Evolutionary conservation across 2,888 invertebrate species (phyloP).

Genomic region (Hypomecis atomaria): DNA sequence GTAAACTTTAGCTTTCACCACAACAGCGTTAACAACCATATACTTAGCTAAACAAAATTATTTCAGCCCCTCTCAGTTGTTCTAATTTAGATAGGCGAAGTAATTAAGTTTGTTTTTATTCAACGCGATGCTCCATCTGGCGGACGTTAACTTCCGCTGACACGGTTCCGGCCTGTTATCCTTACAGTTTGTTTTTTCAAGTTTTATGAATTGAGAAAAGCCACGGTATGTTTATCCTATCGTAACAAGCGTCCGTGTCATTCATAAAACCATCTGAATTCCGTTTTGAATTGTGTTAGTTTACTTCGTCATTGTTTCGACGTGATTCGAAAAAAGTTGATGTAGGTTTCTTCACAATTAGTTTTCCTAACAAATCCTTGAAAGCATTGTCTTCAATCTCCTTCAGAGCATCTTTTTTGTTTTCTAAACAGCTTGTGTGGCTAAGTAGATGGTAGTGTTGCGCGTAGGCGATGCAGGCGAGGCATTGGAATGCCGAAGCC

Average conservation of each 20-base stretch:
- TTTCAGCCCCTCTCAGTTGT: conserved; percentile 12
- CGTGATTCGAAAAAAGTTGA: background rate
- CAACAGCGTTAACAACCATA: too few relatives aligned
- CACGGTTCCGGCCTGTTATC: conserved; percentile 75
- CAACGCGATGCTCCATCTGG: conserved; percentile 71
- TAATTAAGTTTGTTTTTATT: conserved; percentile 41
- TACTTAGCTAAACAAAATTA: background rate
- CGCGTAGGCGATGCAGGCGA: conserved; percentile 81
- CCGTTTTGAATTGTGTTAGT: background rate
- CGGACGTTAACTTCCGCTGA: conserved; percentile 80
- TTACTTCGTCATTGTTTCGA: background rate
- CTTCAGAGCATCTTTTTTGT: conserved; percentile 15
- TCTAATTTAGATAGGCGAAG: conserved; percentile 21
- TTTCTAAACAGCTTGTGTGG: conserved; percentile 47
- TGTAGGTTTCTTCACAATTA: background rate
- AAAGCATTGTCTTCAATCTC: conserved; percentile 8
- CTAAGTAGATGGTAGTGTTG: conserved; percentile 63
- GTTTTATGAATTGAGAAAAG: conserved; percentile 71
- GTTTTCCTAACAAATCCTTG: background rate
- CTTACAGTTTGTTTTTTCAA: conserved; percentile 72
- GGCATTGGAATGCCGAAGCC: conserved; percentile 83
- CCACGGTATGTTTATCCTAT: conserved; percentile 63
- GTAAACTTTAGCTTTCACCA: background rate
- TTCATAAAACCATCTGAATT: conserved; percentile 55
- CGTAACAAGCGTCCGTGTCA: conserved; percentile 58